Evolutionary conservation across 2,888 invertebrate species (phyloP).

Genomic region (Thecophora atra): DNA sequence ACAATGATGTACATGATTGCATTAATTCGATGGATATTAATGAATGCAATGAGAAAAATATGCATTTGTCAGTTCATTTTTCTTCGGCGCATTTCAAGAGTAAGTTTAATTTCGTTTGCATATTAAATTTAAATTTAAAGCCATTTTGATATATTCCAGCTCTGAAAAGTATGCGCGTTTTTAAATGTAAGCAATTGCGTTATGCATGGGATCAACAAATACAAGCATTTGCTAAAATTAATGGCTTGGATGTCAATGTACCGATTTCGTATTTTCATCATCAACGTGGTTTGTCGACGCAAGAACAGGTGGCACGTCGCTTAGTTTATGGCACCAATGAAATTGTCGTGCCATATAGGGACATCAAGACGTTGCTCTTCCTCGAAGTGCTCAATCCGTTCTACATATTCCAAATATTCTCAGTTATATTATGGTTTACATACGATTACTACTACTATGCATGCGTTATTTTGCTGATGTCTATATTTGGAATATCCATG

Average conservation of each 20-base stretch:
- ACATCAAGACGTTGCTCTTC: constrained; percentile 76
- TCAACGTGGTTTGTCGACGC: constrained; percentile 55
- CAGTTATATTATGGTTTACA: constrained; percentile 86
- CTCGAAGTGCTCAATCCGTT: constrained; percentile 92
- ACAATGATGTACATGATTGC: neutral
- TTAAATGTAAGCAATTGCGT: constrained; percentile 84
- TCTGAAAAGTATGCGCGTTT: constrained; percentile 72
- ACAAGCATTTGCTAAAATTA: constrained; percentile 75
- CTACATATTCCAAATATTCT: constrained; percentile 94
- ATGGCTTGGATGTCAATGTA: constrained; percentile 74
- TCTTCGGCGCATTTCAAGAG: constrained; percentile 62
- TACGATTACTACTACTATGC: constrained; percentile 93
- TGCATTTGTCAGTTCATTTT: constrained; percentile 62
- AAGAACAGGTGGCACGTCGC: constrained; percentile 68
- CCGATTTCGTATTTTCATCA: constrained; percentile 62
- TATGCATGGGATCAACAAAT: constrained; percentile 82
- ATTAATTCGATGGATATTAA: neutral
- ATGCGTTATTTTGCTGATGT: constrained; percentile 84
- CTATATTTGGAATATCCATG: constrained; percentile 82
- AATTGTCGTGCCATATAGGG: constrained; percentile 82
- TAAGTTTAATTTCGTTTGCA: constrained; percentile 50
- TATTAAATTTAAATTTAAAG: neutral
- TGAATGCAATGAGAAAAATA: constrained; percentile 50
- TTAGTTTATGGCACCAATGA: constrained; percentile 85
- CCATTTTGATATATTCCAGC: constrained; percentile 61